A percentile compares a stretch with the other conserved stretches of the same genome.
Evolutionary conservation across 2,797 vertebrate species (phyloP).

Genomic region (Dallia pectoralis): DNA sequence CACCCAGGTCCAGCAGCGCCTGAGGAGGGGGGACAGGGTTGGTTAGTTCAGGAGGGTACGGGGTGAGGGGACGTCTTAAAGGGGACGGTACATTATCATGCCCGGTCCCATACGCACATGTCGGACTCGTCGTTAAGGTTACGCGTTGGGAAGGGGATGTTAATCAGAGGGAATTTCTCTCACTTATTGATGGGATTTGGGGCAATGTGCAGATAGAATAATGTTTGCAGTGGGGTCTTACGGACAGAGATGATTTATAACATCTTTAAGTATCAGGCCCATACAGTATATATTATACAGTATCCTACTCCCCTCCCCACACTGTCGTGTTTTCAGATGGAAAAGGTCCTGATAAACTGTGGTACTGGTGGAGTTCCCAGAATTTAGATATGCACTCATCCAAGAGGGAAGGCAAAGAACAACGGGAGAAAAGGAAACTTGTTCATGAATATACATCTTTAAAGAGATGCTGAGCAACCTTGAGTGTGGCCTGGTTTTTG

Average conservation of each 20-base stretch:
- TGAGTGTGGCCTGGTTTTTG: slow-evolving; percentile 78
- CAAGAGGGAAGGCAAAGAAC: neutral
- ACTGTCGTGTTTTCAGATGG: neutral
- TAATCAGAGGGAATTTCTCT: neutral
- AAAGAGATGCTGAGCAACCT: slow-evolving; percentile 64
- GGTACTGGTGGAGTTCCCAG: neutral
- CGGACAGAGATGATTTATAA: neutral
- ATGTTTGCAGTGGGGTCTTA: neutral
- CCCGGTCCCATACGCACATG: neutral
- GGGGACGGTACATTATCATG: neutral
- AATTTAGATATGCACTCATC: neutral
- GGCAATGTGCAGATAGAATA: too few relatives aligned
- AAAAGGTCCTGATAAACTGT: neutral
- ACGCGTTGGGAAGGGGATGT: neutral
- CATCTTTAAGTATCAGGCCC: neutral
- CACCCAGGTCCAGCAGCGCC: slow-evolving; percentile 85
- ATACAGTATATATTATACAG: too few relatives aligned
- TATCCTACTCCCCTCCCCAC: neutral
- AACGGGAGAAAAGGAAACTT: neutral
- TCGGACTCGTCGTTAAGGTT: too few relatives aligned
- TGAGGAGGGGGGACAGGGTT: slow-evolving; percentile 36
- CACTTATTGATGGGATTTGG: too few relatives aligned
- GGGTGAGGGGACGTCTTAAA: neutral
- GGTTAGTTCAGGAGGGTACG: too few relatives aligned
- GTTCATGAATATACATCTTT: too few relatives aligned